phyloP scores from a whole-genome alignment of 2,888 invertebrate genomes.

The Thysanoteuthis rhombus region DNA sequence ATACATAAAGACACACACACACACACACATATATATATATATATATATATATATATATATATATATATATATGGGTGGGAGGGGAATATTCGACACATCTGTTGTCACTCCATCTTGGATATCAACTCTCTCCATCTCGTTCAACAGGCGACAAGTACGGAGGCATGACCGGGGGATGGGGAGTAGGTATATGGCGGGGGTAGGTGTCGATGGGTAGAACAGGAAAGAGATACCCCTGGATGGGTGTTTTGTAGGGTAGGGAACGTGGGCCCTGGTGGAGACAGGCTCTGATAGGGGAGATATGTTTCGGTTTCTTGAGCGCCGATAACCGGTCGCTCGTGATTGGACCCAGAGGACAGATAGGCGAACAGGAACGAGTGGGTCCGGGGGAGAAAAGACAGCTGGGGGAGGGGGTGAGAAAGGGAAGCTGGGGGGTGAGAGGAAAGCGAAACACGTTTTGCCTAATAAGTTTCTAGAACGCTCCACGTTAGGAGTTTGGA shows the following conservation, averaged over 20 bases:
- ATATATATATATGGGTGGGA: too few relatives aligned
- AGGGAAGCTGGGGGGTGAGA: not conserved
- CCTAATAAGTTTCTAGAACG: not conserved
- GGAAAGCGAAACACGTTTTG: not conserved
- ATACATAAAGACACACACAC: too few relatives aligned
- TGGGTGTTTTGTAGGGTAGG: too few relatives aligned
- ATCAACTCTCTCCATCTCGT: not conserved
- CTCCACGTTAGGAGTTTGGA: not conserved
- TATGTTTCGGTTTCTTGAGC: not conserved
- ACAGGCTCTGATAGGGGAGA: not conserved
- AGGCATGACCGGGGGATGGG: not conserved
- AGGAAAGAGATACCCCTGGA: not conserved
- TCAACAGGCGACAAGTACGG: not conserved
- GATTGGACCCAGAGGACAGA: not conserved
- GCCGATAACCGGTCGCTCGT: not conserved
- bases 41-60: too few relatives aligned
- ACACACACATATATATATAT: too few relatives aligned
- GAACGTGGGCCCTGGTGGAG: not conserved
- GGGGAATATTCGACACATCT: conserved; percentile 12
- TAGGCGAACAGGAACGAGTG: too few relatives aligned
- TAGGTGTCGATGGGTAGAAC: not conserved
- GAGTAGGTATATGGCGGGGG: not conserved
- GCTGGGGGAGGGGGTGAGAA: not conserved
- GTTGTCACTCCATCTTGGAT: not conserved
- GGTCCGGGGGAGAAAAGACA: not conserved